Evolutionary conservation across 2,113 vertebrate genomes (phyloP), one percentile per base, ranked within the genome.

Genomic region (Ranitomeya imitator): DNA sequence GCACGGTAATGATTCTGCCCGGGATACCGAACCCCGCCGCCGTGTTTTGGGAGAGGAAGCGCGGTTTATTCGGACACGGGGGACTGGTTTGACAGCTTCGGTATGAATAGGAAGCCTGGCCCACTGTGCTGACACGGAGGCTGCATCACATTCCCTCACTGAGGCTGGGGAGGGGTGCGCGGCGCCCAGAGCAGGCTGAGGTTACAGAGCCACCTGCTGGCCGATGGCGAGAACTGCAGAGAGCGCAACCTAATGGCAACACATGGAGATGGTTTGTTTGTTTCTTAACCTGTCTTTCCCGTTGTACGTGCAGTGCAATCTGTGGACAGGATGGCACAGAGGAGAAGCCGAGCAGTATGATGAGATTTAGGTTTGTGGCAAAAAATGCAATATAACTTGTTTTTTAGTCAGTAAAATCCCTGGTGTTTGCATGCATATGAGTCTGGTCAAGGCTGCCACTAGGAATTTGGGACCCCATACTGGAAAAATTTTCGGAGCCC

Each of bases 61-160:
- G 59, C 69, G 87, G 81, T 83, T 61, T 83, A 73, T 31, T 67
- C 80, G 80, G 80, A 76, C 31, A 18, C 26, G 11, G 79, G 79
- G 86, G 80, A 83, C 87, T 88, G 87, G 80, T 88, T 88, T 88
- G 87, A 88, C 87, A 88, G 87, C 87, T 89, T 69, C 82, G 82
- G 87, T 89, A 85, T 89, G 87, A 89, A 89, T 89, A 78, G 82
- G 37, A 85, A 89, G 87, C 82, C 87, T 88, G 87, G 87, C 87
- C 87, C 87, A 88, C 87, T 13, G 87, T 26, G 71, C 80, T 88
- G 87, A 83, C 87, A 88, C 80, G 11, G 80, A 88, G 80, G 26
- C 87, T 83, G 87, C 87, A 89, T 88, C 87, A 89, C 87, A 89
- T 89, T 89, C 87, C 87, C 87, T 89, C 87, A 89, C 82, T 89